These are phyloP conservation scores for Chionodraco myersi DNA, from an alignment of 2,113 vertebrate species.

Conservation along the genomic window DNA sequence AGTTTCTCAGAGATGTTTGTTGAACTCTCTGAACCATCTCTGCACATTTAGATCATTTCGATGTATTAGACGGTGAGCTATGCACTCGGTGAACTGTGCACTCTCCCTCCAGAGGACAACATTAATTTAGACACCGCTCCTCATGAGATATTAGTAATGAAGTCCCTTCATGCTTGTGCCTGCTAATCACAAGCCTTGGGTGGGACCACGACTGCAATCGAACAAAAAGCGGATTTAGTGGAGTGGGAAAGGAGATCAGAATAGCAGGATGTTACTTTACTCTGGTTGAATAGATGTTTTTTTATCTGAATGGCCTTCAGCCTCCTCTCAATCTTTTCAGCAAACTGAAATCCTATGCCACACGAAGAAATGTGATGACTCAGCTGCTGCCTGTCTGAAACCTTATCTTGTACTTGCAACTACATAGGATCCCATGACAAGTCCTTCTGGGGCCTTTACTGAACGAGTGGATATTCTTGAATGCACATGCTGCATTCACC, in stretches of 20 bases:
- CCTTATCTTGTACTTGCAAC: constrained; percentile 25
- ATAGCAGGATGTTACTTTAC: constrained; percentile 10
- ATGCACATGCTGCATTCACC: constrained; percentile 27
- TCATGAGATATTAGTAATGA: constrained; percentile 28
- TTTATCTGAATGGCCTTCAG: constrained; percentile 10
- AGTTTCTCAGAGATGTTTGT: constrained; percentile 26
- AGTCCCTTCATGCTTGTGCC: constrained; percentile 11
- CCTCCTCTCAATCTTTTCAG: constrained; percentile 11
- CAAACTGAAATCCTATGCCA: constrained; percentile 26
- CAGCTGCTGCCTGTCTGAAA: constrained; percentile 31
- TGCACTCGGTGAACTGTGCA: not conserved
- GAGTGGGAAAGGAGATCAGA: constrained; percentile 14
- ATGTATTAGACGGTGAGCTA: not conserved
- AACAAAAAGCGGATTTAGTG: constrained; percentile 6
- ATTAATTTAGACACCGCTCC: constrained; percentile 35
- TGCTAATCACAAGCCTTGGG: constrained; percentile 17
- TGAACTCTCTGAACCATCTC: constrained; percentile 26
- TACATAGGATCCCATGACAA: constrained; percentile 18
- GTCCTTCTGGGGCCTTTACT: constrained; percentile 10
- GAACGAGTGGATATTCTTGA: constrained; percentile 40
- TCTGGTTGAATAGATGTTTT: constrained; percentile 4
- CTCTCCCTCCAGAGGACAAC: constrained; percentile 1
- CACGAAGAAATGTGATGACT: constrained; percentile 35
- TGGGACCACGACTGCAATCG: not conserved
- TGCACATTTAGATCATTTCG: not conserved